Conservation (phyloP, 2,888 invertebrate species). For the Tiphia femorata region DNA sequence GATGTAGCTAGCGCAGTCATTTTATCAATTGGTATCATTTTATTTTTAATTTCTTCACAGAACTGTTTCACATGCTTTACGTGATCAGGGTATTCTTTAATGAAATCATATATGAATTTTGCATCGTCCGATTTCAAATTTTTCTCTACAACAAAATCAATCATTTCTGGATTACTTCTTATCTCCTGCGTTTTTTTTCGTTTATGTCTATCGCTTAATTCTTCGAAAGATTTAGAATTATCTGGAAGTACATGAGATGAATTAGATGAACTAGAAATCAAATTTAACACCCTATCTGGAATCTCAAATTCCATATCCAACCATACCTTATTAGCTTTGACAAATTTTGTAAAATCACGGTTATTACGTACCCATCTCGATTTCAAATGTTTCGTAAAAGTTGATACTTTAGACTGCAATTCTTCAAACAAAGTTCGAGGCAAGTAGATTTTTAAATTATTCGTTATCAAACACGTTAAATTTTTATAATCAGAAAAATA, state of each 20-base stretch:
- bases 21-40: not conserved
- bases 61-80: not conserved
- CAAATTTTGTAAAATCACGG: not conserved
- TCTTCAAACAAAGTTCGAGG: not conserved
- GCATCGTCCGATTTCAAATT: not conserved
- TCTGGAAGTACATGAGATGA: not conserved
- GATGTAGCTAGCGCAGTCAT: not conserved
- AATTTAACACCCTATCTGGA: not conserved
- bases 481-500: too few relatives aligned
- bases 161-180: constrained; percentile 1
- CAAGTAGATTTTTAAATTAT: too few relatives aligned
- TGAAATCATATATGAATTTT: not conserved
- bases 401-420: not conserved
- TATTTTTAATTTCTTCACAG: not conserved
- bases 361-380: not conserved
- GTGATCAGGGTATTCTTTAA: not conserved
- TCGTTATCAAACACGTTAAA: too few relatives aligned
- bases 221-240: not conserved
- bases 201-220: constrained; percentile 2
- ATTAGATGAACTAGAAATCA: not conserved
- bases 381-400: constrained; percentile 1
- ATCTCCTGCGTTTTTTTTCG: not conserved
- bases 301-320: not conserved
- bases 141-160: not conserved
- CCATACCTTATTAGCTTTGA: not conserved